Evolutionary conservation across 2,797 vertebrate species (phyloP), one percentile per base, ranked within the genome.

Genomic region (Danionella dracula): DNA sequence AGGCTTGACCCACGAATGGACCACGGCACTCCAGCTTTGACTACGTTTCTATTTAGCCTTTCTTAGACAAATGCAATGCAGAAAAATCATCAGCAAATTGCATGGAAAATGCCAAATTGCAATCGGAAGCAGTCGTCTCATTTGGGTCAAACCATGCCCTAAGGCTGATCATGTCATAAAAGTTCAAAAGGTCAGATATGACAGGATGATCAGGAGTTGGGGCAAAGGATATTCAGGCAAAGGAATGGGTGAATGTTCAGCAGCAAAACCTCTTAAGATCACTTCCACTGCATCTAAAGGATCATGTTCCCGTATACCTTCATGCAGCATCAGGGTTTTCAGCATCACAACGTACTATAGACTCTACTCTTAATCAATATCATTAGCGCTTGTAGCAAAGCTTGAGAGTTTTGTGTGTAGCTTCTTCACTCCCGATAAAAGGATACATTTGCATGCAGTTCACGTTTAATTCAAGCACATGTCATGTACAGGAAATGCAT

Each of bases 261-360:
- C 82, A 86, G 87, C 84, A 86, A 86, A 89, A 80, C 73, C 85
- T 78, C 75, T 80, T 82, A 81, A 84, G 79, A 86, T 76, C 78
- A 86, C 81, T 85, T 87, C 80, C 82, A 86, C 84, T 79, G 80
- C 50, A 74, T 80, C 76, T 84, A 76, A 83, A 84, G 76, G 84
- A 87, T 88, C 85, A 90, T 88, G 83, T 89, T 90, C 88, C 89
- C 90, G 88, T 85, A 85, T 87, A 85, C 84, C 86, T 85, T 83
- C 88, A 90, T 90, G 89, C 89, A 90, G 85, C 86, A 79, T 82
- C 65, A 75, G 82, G n/a, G 69, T 86, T 82, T 81, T 78, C 75
- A 73, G 79, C 83, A 85, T 84, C 76, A 45, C 86, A 85, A 82
- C 84, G 85, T 51, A 70, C 80, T 85, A 84, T 73, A 56, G 75